Base-by-base conservation (phyloP, 2,113 vertebrate species). In the Clarias gariepinus region DNA sequence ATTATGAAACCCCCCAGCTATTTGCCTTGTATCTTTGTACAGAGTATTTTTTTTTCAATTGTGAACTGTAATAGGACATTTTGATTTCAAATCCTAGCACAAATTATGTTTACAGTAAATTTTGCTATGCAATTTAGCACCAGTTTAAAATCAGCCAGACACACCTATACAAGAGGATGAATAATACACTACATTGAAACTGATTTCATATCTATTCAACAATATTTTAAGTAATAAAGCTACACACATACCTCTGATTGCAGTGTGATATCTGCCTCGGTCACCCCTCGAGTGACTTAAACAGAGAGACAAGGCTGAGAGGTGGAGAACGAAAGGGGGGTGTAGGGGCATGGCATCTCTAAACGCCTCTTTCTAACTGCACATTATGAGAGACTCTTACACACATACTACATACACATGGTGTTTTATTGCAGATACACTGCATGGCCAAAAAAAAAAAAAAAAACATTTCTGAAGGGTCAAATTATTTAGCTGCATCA, bases 191-290 rank as follows among this genome's bases (percentile, higher is more conserved):
- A 41, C 41, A 47, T 13, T 13, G 12, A 79, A 4, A 30, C 3
- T 19, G 16, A 33, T 16, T 79, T 79, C 8, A 55, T 53, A 13
- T 80, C 12, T 21, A 33, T 33, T 58, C 13, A 55, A 28, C 2
- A 78, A 30, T 18, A 30, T 30, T 30, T 79, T 4, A 36, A 73
- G 21, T 15, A 33, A 28, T n/a, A 68, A 57, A n/a, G 4, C 33
- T 77, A 52, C 47, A n/a, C 9, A n/a, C 81, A 25, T 86, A 90
- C 89, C 77, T 81, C n/a, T 77, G 9, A 21, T 74, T 36, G 64
- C 19, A 84, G 68, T 9, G 58, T 21, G 9, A 36, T 28, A 78
- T 9, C 47, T 81, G 23, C 21, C 36, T 82, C 60, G 16, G 16
- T 78, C 28, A 83, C 41, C 52, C 5, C 60, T 79, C n/a, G 28